Conservation (phyloP, 2,888 invertebrate genomes). For the Pyrgus malvae region DNA sequence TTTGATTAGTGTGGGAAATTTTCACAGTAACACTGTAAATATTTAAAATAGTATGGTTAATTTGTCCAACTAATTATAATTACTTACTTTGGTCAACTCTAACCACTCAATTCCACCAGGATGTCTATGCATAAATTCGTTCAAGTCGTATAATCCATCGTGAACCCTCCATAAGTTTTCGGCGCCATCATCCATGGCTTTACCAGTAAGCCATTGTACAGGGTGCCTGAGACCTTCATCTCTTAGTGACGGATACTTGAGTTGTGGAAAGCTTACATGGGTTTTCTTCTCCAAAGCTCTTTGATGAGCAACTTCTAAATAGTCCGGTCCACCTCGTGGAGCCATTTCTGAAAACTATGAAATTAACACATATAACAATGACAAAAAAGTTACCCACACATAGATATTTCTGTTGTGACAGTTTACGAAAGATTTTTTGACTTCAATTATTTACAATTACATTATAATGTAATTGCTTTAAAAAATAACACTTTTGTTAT, state of each 20-base stretch:
- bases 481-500: too few species aligned
- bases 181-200: conserved; percentile 85
- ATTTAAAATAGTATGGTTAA: neutral
- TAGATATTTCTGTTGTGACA: neutral
- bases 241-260: conserved; percentile 75
- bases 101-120: conserved; percentile 93
- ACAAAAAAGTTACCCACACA: neutral
- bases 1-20: too few species aligned
- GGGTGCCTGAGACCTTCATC: conserved; percentile 68
- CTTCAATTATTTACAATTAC: too few species aligned
- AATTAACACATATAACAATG: neutral
- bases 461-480: too few species aligned
- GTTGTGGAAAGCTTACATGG: conserved; percentile 77
- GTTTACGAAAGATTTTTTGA: neutral
- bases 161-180: conserved; percentile 91
- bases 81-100: conserved; percentile 83
- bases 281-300: conserved; percentile 59
- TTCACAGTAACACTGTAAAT: neutral
- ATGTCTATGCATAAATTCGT: conserved; percentile 88
- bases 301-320: conserved; percentile 50
- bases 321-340: conserved; percentile 47
- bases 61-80: neutral
- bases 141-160: conserved; percentile 91
- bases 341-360: conserved; percentile 43
- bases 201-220: conserved; percentile 84